Conservation (phyloP, 2,888 invertebrate genomes). For the Trichogramma dendrolimi region DNA sequence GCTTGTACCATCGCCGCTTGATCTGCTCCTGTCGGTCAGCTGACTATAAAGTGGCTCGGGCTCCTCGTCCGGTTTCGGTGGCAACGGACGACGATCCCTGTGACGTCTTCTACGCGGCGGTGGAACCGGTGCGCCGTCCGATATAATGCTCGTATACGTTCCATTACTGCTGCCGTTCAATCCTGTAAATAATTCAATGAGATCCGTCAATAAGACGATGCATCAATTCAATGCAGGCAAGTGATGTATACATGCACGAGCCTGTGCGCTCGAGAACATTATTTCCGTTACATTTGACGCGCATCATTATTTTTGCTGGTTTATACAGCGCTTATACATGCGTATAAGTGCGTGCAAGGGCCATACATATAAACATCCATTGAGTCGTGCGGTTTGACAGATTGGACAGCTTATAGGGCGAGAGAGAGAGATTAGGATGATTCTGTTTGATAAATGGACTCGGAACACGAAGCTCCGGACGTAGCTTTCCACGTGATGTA, state of each 20-base stretch:
- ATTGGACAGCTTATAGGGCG: background rate
- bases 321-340: too few relatives aligned
- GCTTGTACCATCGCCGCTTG: too few relatives aligned
- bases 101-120: constrained; percentile 43
- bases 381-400: too few relatives aligned
- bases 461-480: too few relatives aligned
- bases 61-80: constrained; percentile 42
- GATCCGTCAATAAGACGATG: background rate
- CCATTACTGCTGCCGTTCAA: constrained; percentile 34
- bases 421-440: background rate
- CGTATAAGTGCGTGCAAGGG: too few relatives aligned
- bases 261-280: too few relatives aligned
- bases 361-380: too few relatives aligned
- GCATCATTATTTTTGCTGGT: too few relatives aligned
- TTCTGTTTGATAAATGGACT: background rate
- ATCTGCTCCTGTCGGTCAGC: background rate
- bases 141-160: constrained; percentile 31
- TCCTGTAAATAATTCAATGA: constrained; percentile 16
- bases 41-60: constrained; percentile 44
- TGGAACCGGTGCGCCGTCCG: constrained; percentile 39
- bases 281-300: too few relatives aligned
- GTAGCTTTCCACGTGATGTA: too few relatives aligned
- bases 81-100: constrained; percentile 42
- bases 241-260: too few relatives aligned
- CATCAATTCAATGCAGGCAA: background rate